Evolutionary conservation across 2,113 vertebrate genomes (phyloP).

Genomic region (Edolisoma coerulescens): DNA sequence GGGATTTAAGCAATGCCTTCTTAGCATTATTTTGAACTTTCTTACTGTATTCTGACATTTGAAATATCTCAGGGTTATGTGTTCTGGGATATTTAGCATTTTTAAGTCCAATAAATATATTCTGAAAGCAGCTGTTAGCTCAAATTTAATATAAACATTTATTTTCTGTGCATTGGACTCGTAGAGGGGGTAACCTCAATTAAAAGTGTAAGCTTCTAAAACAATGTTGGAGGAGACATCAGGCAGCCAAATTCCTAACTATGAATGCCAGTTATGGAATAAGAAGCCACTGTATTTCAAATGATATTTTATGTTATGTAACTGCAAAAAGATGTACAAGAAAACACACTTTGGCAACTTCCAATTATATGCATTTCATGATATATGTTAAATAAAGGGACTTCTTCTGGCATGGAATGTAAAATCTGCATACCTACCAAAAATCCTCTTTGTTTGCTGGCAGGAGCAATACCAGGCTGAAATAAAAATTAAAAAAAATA

Average conservation of each 20-base stretch:
- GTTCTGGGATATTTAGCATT: background rate
- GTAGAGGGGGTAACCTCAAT: background rate
- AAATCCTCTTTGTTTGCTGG: background rate
- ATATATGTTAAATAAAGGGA: background rate
- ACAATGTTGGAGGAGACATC: background rate
- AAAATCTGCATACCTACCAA: background rate
- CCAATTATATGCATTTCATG: background rate
- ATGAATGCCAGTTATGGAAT: background rate
- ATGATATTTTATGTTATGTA: background rate
- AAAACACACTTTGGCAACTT: background rate
- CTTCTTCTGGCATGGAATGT: background rate
- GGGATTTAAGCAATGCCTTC: background rate
- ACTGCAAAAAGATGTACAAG: background rate
- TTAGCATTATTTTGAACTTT: background rate
- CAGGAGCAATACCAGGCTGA: background rate
- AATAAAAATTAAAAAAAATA: background rate
- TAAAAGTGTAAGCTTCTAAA: background rate
- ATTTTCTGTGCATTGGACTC: background rate
- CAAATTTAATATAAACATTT: background rate
- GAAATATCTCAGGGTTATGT: background rate
- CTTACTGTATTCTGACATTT: background rate
- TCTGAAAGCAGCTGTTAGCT: background rate
- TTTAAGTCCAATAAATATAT: background rate
- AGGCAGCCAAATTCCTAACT: background rate
- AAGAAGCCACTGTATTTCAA: background rate